Evolutionary conservation across 2,888 invertebrate genomes (phyloP).

Genomic region (Diabrotica balteata): DNA sequence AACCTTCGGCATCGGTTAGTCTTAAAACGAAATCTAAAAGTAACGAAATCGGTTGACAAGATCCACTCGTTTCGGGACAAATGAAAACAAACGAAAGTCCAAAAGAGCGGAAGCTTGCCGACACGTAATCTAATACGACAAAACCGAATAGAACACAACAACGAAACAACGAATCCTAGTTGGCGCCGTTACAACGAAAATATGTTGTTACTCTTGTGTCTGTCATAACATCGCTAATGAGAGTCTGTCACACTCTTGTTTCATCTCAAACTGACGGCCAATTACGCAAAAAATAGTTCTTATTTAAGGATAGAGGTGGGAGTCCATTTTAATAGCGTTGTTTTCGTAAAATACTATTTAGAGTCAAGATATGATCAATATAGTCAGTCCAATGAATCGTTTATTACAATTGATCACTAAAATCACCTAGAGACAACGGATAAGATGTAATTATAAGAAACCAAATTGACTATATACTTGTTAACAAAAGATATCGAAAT

Average conservation of each 20-base stretch:
- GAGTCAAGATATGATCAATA: too few species aligned
- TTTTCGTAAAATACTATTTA: neutral
- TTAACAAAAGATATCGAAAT: too few species aligned
- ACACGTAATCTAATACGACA: conserved; percentile 34
- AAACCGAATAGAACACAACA: neutral
- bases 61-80: conserved; percentile 10
- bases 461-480: too few species aligned
- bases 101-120: conserved; percentile 26
- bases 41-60: conserved; percentile 13
- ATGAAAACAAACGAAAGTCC: conserved; percentile 9
- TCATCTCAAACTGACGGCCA: conserved; percentile 28
- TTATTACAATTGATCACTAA: too few species aligned
- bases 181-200: conserved; percentile 41
- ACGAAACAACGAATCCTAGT: conserved; percentile 19
- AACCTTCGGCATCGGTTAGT: too few species aligned
- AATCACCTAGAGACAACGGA: too few species aligned
- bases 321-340: neutral
- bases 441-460: too few species aligned
- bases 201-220: conserved; percentile 39
- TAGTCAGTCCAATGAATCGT: too few species aligned
- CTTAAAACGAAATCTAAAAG: neutral
- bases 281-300: conserved; percentile 22
- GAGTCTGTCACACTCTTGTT: conserved; percentile 35
- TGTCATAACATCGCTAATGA: conserved; percentile 47
- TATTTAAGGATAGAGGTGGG: conserved; percentile 15